A percentile compares a stretch with the other conserved stretches of the same genome.
Evolutionary conservation across 2,888 invertebrate genomes (phyloP).

Genomic region (Sicus ferrugineus): DNA sequence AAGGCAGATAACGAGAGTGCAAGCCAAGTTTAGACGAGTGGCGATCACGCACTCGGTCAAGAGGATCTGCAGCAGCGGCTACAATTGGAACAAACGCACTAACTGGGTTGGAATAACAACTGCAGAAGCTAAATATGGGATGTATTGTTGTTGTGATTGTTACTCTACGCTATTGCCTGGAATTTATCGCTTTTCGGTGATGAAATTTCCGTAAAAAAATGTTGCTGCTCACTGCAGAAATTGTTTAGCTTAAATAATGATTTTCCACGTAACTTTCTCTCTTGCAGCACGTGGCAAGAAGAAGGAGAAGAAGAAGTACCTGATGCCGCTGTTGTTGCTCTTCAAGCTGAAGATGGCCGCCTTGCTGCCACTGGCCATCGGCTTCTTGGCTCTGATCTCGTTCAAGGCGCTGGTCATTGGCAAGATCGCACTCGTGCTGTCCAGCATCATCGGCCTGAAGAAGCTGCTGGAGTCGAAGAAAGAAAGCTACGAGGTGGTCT

Average conservation of each 20-base stretch:
- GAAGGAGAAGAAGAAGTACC: slow-evolving; percentile 81
- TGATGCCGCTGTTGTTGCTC: slow-evolving; percentile 77
- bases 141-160: not conserved
- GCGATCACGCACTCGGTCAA: not conserved
- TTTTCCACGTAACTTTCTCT: slow-evolving; percentile 12
- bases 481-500: slow-evolving; percentile 80
- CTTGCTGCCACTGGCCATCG: slow-evolving; percentile 79
- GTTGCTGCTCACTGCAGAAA: not conserved
- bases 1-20: not conserved
- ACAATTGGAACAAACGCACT: slow-evolving; percentile 1
- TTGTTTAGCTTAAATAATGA: not conserved
- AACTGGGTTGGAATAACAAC: too few species aligned
- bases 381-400: slow-evolving; percentile 78
- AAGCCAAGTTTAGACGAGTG: not conserved
- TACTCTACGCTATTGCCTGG: slow-evolving; percentile 2
- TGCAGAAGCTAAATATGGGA: not conserved
- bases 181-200: slow-evolving; percentile 9
- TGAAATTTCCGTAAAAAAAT: slow-evolving; percentile 16
- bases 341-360: slow-evolving; percentile 82
- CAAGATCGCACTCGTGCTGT: slow-evolving; percentile 82
- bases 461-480: slow-evolving; percentile 78
- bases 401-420: slow-evolving; percentile 85
- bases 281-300: slow-evolving; percentile 77
- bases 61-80: not conserved
- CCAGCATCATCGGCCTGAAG: slow-evolving; percentile 76